Conservation (phyloP, 2,797 vertebrate species). For the Leptodactylus fallax region DNA sequence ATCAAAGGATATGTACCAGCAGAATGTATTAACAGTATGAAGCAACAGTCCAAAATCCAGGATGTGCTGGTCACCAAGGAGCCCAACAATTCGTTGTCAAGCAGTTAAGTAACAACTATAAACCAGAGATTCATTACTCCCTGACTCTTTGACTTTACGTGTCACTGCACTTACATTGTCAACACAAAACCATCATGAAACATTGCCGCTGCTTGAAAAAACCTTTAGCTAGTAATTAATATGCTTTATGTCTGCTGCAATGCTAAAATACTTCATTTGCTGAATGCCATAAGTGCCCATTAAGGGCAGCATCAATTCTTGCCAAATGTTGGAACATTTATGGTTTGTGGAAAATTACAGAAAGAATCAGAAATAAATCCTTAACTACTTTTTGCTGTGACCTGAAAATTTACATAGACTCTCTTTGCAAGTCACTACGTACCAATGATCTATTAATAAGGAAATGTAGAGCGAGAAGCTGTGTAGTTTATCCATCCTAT, state of each 20-base stretch:
- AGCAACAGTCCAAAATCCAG: not conserved
- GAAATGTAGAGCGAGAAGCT: slow-evolving; percentile 5
- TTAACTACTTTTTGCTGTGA: slow-evolving; percentile 44
- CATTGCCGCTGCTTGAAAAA: slow-evolving; percentile 45
- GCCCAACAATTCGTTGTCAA: not conserved
- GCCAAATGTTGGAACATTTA: slow-evolving; percentile 60
- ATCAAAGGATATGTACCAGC: too few species aligned
- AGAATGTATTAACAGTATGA: not conserved
- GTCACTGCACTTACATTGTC: slow-evolving; percentile 32
- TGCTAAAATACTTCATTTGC: slow-evolving; percentile 57
- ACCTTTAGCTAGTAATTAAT: slow-evolving; percentile 51
- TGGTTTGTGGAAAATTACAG: slow-evolving; percentile 56
- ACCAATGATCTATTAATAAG: slow-evolving; percentile 8
- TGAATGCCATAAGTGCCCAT: slow-evolving; percentile 62
- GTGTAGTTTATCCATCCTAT: not conserved
- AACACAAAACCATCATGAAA: slow-evolving; percentile 40
- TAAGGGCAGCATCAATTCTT: slow-evolving; percentile 58
- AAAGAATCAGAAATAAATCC: slow-evolving; percentile 56
- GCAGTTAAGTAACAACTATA: not conserved
- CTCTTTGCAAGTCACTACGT: slow-evolving; percentile 4
- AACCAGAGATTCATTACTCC: not conserved
- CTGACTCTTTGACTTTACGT: slow-evolving; percentile 38
- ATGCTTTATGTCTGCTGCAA: slow-evolving; percentile 58
- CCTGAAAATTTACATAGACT: slow-evolving; percentile 20
- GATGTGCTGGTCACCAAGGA: not conserved